Evolutionary conservation across 2,888 invertebrate genomes (phyloP).

Genomic region (Scaptomyza flava): DNA sequence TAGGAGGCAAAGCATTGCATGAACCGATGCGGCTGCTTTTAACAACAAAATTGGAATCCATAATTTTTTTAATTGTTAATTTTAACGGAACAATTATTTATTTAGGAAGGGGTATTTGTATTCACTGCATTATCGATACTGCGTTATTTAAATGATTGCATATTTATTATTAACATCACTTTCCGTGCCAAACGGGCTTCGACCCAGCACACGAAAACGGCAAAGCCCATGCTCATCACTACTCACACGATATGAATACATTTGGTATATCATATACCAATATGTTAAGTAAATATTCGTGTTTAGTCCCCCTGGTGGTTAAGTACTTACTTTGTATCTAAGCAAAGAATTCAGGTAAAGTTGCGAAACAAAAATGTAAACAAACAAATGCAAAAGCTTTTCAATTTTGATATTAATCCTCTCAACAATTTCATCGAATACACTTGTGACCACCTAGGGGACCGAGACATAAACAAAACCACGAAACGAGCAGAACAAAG

Average conservation of each 20-base stretch:
- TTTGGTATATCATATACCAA: background rate
- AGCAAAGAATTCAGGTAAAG: constrained; percentile 4
- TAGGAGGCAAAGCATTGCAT: no score
- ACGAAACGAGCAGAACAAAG: constrained; percentile 17
- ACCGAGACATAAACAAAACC: constrained; percentile 8
- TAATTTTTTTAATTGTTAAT: no score
- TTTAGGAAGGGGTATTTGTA: no score
- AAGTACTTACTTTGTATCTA: constrained; percentile 14
- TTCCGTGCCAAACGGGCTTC: no score
- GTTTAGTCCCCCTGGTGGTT: constrained; percentile 1
- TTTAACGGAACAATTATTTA: no score
- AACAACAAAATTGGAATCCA: no score
- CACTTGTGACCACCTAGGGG: constrained; percentile 42
- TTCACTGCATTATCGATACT: no score
- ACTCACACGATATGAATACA: background rate
- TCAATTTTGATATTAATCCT: constrained; percentile 66
- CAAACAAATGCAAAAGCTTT: constrained; percentile 62
- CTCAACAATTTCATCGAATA: constrained; percentile 62
- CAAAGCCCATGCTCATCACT: no score
- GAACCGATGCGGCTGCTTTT: no score
- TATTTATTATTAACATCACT: no score
- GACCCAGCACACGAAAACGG: no score
- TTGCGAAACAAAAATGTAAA: constrained; percentile 39
- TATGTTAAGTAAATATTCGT: background rate
- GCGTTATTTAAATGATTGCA: no score